Evolutionary conservation across 92 coral and sea anemone genomes (phyloP), one percentile per base, ranked within the genome.

Genomic region (Umimayanthus kanabou): DNA sequence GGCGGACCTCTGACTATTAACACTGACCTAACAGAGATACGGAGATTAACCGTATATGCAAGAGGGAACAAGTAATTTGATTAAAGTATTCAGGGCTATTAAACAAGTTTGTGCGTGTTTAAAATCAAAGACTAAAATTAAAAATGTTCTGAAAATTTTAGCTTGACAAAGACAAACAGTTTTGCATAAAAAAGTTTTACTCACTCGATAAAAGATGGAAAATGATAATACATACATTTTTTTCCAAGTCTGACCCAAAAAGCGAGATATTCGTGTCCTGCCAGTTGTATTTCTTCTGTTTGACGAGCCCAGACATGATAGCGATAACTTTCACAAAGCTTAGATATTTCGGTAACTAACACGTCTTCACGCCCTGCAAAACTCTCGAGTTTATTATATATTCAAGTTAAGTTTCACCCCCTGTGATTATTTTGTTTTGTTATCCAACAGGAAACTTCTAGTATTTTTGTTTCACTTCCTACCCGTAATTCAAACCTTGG

Each of bases 401-500:
- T 73, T 73, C 77, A 73, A 28, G 77, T 15, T 20, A 73, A 73
- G 77, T 73, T 73, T 73, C 33, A 30, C 42, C 40, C n/a, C 77
- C 77, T 40, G 40, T 28, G 23, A 33, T 7, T 73, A 10, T 73
- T 30, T 30, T 73, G 76, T 22, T 73, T 73, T 73, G 77, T 73
- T 30, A 30, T 33, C 77, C 77, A 37, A 22, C 77, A 33, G 77
- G 2, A 23, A 73, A 73, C 8, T 73, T 14, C 30, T 33, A 29
- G 43, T 1, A 45, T 73, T 73, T 73, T 73, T 18, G 37, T 73
- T 18, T 73, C 3, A 23, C 45, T 22, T 73, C 58, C 6, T 33
- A 22, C 30, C 77, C 30, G 45, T 40, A 73, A 73, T 30, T 73
- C 30, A 40, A 37, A 29, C 5, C 23, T 43, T 6, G 22, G 25